Evolutionary conservation across 2,888 invertebrate species (phyloP), one percentile per base, ranked within the genome.

Genomic region (Microctonus aethiopoides): DNA sequence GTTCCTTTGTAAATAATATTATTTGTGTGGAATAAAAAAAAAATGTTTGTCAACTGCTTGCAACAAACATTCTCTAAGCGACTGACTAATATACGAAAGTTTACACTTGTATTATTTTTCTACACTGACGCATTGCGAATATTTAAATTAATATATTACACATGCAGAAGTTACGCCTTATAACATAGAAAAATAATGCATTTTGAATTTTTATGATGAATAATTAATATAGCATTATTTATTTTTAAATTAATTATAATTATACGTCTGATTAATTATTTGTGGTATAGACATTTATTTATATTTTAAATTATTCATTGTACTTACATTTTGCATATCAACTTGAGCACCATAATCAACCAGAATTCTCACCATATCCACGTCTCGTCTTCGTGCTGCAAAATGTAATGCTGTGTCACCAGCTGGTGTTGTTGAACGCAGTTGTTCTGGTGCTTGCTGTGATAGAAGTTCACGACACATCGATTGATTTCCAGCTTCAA

Each of bases 371-470:
- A 95, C 94, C 93, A 98, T 94, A 83, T 98, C 98, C 76, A 96
- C 92, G 87, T 98, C 98, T 80, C 95, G 91, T 80, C 95, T 90
- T 80, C 96, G 89, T n/a, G 96, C 96, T 32, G 98, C 98, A 79
- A 99, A 89, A 89, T 99, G 99, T 60, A 99, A 90, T 22, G 97
- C 96, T 16, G 96, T 95, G 87, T 99, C 98, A 54, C 97, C 97
- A 81, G 93, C 94, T 60, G 93, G 91, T 64, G 94, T 93, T 54
- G 92, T 91, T 64, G 95, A 92, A 89, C 92, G 88, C 26, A 97
- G 90, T 88, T 98, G 98, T 81, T 95, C 95, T 63, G 94, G 92
- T 64, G 95, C 93, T 88, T 94, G 94, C 80, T 94, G 92, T 81
- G 94, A 91, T 76, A 99, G 90, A 67, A 99, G 91, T 87, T 98